Evolutionary conservation across 2,888 invertebrate species (phyloP), one percentile per base, ranked within the genome.

Genomic region (Hydrotaea diabolus): DNA sequence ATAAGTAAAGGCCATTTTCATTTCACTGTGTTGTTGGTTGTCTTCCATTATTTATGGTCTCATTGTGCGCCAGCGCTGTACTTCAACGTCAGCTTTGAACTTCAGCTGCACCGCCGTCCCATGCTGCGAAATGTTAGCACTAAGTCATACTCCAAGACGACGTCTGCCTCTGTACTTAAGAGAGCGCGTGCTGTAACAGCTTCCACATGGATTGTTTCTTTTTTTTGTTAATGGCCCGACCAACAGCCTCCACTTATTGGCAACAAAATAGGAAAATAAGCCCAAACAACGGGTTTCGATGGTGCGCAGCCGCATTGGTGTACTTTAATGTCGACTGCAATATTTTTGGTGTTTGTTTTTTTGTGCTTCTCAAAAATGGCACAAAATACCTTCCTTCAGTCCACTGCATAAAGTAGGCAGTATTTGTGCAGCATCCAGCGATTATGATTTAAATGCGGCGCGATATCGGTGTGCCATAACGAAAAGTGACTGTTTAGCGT

Each of bases 161-260:
- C 49, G 15, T 49, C 26, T 11, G 26, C 5, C n/a, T n/a, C n/a
- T n/a, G n/a, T n/a, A n/a, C n/a, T n/a, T n/a, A n/a, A n/a, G 62
- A n/a, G n/a, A 9, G 36, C 59, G 17, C 23, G 13, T 46, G 46
- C 46, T 43, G 43, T 23, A 69, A 46, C 69, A 46, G 69, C 69
- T 69, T 69, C 69, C 69, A 69, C 46, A 43, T 66, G 43, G 66
- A 66, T 43, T 66, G 57, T 57, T 23, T n/a, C n/a, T n/a, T n/a
- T n/a, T n/a, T n/a, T n/a, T n/a, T 59, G 11, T 26, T 0, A 26
- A 59, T 59, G 59, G 23, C 59, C 59, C 59, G 26, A 7, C 2
- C 31, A 31, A 31, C 31, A 4, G 23, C 21, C 5, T 3, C 39
- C 39, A 39, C 11, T 39, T 11, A 39, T 23, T 23, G 55, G 59